Conservation (phyloP, 2,797 vertebrate species). For the Melanotaenia maccullochi region DNA sequence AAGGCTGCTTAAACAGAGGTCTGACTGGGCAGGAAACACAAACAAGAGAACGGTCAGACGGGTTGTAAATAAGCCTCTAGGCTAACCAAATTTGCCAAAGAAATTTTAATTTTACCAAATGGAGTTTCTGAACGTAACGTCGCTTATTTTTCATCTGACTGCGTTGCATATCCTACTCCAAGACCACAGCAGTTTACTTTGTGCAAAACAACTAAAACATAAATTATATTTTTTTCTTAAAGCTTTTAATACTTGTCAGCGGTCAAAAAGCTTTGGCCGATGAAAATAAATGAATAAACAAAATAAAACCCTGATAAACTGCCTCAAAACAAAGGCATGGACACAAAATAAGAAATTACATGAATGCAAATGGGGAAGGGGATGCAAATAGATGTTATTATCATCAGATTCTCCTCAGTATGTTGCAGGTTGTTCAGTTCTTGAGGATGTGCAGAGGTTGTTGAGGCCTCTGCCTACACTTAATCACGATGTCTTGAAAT, state of each 20-base stretch:
- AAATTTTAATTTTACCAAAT: conserved; percentile 19
- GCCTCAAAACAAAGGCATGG: conserved; percentile 17
- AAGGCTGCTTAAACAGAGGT: conserved; percentile 41
- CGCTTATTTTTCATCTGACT: conserved; percentile 6
- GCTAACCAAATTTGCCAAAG: conserved; percentile 33
- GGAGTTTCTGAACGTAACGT: conserved; percentile 22
- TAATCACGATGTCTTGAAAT: conserved; percentile 72
- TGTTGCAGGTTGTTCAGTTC: conserved; percentile 63
- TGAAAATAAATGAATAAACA: too few relatives aligned
- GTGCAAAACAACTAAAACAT: neutral
- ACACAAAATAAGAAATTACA: conserved; percentile 33
- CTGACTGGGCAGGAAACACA: conserved; percentile 50
- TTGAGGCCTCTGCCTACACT: conserved; percentile 65
- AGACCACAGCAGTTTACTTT: conserved; percentile 7
- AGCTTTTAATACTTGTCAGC: neutral
- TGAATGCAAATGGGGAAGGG: conserved; percentile 39
- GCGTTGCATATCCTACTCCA: neutral
- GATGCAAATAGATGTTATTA: conserved; percentile 61
- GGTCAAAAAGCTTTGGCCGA: neutral
- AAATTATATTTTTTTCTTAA: neutral
- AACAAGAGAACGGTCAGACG: conserved; percentile 57
- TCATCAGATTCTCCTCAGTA: conserved; percentile 70
- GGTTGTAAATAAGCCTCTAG: conserved; percentile 51
- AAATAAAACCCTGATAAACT: neutral
- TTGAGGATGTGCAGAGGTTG: conserved; percentile 61